A percentile compares a stretch with the other conserved stretches of the same genome.
Evolutionary conservation across 2,113 vertebrate species (phyloP).

Genomic region (Myotis davidii): DNA sequence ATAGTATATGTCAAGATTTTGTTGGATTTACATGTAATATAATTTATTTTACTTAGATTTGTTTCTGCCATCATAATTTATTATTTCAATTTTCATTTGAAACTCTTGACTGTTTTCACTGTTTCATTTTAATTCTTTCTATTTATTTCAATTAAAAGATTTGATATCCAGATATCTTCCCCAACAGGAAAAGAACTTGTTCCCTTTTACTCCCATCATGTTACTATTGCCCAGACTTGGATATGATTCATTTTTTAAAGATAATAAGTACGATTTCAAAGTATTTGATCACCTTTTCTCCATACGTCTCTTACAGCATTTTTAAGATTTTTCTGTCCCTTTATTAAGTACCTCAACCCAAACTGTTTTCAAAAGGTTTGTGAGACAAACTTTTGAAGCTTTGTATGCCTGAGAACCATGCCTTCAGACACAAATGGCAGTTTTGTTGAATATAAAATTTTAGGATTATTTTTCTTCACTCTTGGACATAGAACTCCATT

Average conservation of each 20-base stretch:
- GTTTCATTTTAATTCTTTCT: background rate
- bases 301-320: background rate
- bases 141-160: background rate
- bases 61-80: conserved; percentile 9
- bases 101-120: background rate
- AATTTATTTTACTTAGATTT: conserved; percentile 55
- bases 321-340: conserved; percentile 13
- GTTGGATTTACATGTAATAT: background rate
- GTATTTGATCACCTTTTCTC: conserved; percentile 1
- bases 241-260: background rate
- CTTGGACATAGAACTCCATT: background rate
- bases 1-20: background rate
- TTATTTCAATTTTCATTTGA: conserved; percentile 3
- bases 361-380: background rate
- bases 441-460: conserved; percentile 3
- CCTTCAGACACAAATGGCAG: background rate
- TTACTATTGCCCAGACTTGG: background rate
- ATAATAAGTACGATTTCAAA: background rate
- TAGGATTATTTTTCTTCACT: background rate
- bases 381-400: background rate
- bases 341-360: background rate
- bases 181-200: background rate
- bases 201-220: background rate
- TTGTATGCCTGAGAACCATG: background rate
- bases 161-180: background rate